Evolutionary conservation across 2,888 invertebrate genomes (phyloP).

Genomic region (Hypsopygia costalis): DNA sequence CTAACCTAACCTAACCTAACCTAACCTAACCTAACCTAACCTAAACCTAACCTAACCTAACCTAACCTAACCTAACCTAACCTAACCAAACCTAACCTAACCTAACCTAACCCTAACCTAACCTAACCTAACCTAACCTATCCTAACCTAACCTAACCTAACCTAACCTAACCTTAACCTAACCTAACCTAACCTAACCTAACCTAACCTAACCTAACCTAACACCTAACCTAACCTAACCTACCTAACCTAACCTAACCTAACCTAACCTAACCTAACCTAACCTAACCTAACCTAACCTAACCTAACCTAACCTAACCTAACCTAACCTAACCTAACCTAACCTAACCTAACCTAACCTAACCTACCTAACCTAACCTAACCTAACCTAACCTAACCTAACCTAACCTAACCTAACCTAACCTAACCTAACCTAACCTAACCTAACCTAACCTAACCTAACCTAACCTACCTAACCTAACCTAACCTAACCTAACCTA

Average conservation of each 20-base stretch:
- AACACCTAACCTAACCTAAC: slow-evolving; percentile 10
- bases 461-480: slow-evolving; percentile 9
- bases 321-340: slow-evolving; percentile 19
- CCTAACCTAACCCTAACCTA: slow-evolving; percentile 7
- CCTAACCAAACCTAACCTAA: slow-evolving; percentile 11
- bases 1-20: slow-evolving; percentile 5
- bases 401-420: slow-evolving; percentile 16
- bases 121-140: slow-evolving; percentile 15
- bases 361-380: slow-evolving; percentile 19
- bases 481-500: slow-evolving; percentile 16
- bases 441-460: slow-evolving; percentile 13
- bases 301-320: slow-evolving; percentile 17
- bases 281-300: slow-evolving; percentile 14
- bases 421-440: slow-evolving; percentile 16
- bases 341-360: slow-evolving; percentile 17
- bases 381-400: slow-evolving; percentile 14
- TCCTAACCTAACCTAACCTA: slow-evolving; percentile 18
- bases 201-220: slow-evolving; percentile 16
- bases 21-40: slow-evolving; percentile 7
- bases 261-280: slow-evolving; percentile 14
- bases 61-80: slow-evolving; percentile 14
- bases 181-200: slow-evolving; percentile 16
- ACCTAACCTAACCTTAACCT: slow-evolving; percentile 16
- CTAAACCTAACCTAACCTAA: slow-evolving; percentile 13
- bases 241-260: slow-evolving; percentile 7